Conservation (phyloP, 2,888 invertebrate genomes). For the Crossocerus cetratus region DNA sequence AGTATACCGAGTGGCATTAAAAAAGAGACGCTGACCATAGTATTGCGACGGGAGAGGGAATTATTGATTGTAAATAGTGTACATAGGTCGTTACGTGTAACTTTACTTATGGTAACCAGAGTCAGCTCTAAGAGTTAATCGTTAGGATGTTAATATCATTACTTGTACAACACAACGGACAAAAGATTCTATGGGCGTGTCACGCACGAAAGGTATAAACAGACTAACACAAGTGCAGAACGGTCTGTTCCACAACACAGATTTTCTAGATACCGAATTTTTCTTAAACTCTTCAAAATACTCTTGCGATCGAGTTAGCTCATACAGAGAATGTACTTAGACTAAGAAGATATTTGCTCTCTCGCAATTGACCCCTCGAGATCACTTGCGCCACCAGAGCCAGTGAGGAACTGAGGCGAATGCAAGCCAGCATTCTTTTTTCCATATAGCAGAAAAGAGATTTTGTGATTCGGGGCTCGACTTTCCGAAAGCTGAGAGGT, state of each 20-base stretch:
- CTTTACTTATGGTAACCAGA: slow-evolving; percentile 8
- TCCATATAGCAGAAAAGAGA: slow-evolving; percentile 13
- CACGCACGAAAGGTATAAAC: background rate
- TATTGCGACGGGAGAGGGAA: slow-evolving; percentile 39
- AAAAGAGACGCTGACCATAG: slow-evolving; percentile 20
- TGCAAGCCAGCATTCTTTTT: background rate
- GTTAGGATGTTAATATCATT: slow-evolving; percentile 38
- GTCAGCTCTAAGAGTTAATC: slow-evolving; percentile 26
- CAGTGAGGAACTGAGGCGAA: background rate
- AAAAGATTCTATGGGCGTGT: slow-evolving; percentile 13
- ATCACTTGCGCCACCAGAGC: background rate
- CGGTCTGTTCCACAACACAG: slow-evolving; percentile 1
- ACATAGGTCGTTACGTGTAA: slow-evolving; percentile 44
- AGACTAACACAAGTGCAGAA: background rate
- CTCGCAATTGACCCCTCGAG: background rate
- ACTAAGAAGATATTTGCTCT: slow-evolving; percentile 10
- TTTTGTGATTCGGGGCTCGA: slow-evolving; percentile 23
- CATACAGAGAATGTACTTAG: slow-evolving; percentile 19
- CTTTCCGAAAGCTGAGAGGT: background rate
- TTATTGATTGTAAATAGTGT: slow-evolving; percentile 53
- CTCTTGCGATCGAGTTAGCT: slow-evolving; percentile 1
- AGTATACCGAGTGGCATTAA: slow-evolving; percentile 65
- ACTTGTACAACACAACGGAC: slow-evolving; percentile 12
- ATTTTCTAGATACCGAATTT: slow-evolving; percentile 2
- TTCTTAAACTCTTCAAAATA: background rate